Conservation (phyloP, 2,113 vertebrate genomes). For the Anas platyrhynchos region DNA sequence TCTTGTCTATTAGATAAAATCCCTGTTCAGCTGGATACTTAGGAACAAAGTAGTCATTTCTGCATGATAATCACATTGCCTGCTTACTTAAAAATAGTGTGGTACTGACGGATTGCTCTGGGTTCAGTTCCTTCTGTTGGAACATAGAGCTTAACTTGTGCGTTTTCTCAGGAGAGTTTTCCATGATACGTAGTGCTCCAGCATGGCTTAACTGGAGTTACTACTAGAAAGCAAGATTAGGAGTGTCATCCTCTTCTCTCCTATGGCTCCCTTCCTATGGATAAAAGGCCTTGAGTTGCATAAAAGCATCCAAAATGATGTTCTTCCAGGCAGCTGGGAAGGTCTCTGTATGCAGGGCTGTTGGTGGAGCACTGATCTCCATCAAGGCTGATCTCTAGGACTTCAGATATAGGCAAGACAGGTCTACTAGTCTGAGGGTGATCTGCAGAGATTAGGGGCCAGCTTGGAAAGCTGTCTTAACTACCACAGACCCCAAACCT, state of each 20-base stretch:
- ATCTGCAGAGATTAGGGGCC: background rate
- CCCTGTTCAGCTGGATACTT: background rate
- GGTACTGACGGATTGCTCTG: background rate
- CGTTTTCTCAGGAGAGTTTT: background rate
- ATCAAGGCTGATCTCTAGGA: background rate
- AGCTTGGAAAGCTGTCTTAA: background rate
- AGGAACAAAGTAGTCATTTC: background rate
- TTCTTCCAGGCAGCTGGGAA: background rate
- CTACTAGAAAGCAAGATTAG: background rate
- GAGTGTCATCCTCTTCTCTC: background rate
- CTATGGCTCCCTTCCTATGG: background rate
- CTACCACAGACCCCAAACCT: background rate
- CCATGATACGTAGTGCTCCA: background rate
- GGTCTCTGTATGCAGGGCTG: background rate
- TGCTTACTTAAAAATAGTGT: background rate
- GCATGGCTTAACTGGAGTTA: background rate
- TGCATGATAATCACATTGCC: background rate
- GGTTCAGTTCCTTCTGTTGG: background rate
- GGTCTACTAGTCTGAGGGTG: background rate
- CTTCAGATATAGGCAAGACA: background rate
- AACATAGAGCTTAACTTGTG: background rate
- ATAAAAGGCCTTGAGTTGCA: background rate
- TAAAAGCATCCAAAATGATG: background rate
- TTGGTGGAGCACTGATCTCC: background rate
- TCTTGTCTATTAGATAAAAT: background rate